Evolutionary conservation across 2,797 vertebrate genomes (phyloP).

Genomic region (Stomatorhinus walkeri): DNA sequence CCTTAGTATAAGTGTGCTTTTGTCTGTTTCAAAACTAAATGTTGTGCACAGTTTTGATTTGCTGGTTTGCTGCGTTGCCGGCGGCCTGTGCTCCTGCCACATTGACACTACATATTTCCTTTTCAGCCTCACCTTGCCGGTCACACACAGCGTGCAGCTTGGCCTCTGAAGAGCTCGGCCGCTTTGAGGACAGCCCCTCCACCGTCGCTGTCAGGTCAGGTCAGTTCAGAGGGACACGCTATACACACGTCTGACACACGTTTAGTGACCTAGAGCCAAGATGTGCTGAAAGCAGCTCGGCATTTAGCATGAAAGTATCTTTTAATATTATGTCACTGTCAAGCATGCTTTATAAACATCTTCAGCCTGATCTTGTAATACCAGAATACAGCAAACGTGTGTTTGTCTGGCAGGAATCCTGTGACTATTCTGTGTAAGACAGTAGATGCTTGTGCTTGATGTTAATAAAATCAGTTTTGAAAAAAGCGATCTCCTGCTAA

Average conservation of each 20-base stretch:
- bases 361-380: background rate
- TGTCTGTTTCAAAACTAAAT: background rate
- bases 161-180: background rate
- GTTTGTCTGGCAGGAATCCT: background rate
- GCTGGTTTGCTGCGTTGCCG: background rate
- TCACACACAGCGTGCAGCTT: background rate
- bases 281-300: background rate
- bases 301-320: background rate
- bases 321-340: background rate
- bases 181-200: background rate
- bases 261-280: background rate
- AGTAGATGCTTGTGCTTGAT: background rate
- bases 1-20: background rate
- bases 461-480: background rate
- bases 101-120: background rate
- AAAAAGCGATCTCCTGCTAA: background rate
- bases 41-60: background rate
- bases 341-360: background rate
- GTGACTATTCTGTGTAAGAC: background rate
- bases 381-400: background rate
- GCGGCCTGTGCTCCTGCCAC: background rate
- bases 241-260: background rate
- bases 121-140: background rate
- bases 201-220: background rate
- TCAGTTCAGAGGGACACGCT: no score